phyloP scores from a whole-genome alignment of 1,140 invertebrate genomes.

The Drosophila chauvacae region DNA sequence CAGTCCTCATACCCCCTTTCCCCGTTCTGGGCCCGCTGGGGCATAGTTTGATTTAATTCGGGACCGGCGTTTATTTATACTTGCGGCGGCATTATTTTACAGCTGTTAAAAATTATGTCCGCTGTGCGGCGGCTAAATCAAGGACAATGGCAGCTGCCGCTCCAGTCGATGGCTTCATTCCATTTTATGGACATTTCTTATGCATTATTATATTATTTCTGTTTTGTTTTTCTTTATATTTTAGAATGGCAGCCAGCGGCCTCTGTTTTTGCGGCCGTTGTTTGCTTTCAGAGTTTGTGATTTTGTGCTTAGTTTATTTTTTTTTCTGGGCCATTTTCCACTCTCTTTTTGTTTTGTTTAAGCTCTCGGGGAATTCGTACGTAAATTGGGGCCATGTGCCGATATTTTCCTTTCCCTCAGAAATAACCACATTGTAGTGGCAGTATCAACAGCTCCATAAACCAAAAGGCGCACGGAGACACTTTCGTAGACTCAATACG shows the following conservation, averaged over 20 bases:
- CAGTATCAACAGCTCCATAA: slow-evolving; percentile 40
- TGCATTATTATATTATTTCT: slow-evolving; percentile 37
- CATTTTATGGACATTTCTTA: slow-evolving; percentile 42
- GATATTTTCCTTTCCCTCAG: slow-evolving; percentile 7
- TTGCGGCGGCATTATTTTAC: slow-evolving; percentile 80
- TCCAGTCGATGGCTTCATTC: slow-evolving; percentile 42
- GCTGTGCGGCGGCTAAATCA: slow-evolving; percentile 49
- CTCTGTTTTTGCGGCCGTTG: slow-evolving; percentile 25
- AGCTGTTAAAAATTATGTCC: slow-evolving; percentile 73
- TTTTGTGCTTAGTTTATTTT: slow-evolving; percentile 34
- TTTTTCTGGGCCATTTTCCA: slow-evolving; percentile 1
- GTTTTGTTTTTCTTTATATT: slow-evolving; percentile 3
- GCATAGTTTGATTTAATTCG: slow-evolving; percentile 76
- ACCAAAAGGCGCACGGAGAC: slow-evolving; percentile 25
- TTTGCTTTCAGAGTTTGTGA: slow-evolving; percentile 27
- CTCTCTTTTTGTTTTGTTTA: slow-evolving; percentile 12
- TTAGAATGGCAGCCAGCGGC: slow-evolving; percentile 2
- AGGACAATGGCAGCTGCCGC: slow-evolving; percentile 54
- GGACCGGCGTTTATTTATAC: slow-evolving; percentile 68
- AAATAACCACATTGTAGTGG: slow-evolving; percentile 26
- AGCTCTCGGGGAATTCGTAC: slow-evolving; percentile 39
- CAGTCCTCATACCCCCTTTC: not conserved
- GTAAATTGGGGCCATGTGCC: slow-evolving; percentile 29
- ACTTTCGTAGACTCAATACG: not conserved
- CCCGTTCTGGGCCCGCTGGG: slow-evolving; percentile 20